These are phyloP conservation scores for Dynastes maya DNA, from an alignment of 2,888 invertebrate species.

Conservation along the genomic window DNA sequence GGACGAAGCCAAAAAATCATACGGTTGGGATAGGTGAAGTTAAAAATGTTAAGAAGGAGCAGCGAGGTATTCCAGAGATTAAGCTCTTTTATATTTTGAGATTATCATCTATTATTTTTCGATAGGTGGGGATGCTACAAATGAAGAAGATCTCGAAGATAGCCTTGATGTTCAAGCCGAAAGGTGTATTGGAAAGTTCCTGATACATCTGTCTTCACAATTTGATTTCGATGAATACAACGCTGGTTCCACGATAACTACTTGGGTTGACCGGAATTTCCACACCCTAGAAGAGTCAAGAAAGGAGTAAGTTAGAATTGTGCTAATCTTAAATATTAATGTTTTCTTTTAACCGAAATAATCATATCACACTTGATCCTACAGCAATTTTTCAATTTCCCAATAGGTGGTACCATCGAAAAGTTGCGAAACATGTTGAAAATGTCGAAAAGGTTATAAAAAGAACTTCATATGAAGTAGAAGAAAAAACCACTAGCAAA, in stretches of 20 bases:
- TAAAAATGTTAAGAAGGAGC: no score
- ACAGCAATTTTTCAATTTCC: no score
- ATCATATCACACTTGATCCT: no score
- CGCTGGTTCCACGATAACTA: conserved; percentile 75
- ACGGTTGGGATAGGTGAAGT: no score
- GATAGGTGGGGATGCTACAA: not conserved
- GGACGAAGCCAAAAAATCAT: not conserved
- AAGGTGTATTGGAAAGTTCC: conserved; percentile 72
- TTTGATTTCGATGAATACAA: conserved; percentile 73
- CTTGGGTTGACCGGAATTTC: conserved; percentile 75
- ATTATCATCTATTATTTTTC: no score
- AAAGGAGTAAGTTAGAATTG: conserved; percentile 65
- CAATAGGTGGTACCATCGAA: not conserved
- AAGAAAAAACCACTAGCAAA: not conserved
- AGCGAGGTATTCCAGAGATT: not conserved
- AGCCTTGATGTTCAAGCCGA: conserved; percentile 71
- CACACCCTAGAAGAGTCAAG: conserved; percentile 80
- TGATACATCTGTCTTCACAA: conserved; percentile 76
- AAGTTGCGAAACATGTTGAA: not conserved
- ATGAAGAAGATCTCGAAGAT: conserved; percentile 64
- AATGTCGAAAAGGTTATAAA: conserved; percentile 10
- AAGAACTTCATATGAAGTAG: not conserved
- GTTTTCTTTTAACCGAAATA: no score
- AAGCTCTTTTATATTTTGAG: no score
- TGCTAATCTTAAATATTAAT: not conserved